Percentiles rank a stretch among this genome's conserved stretches.
Evolutionary conservation across 2,797 vertebrate genomes (phyloP).

Genomic region (Euphonia xanthogaster): DNA sequence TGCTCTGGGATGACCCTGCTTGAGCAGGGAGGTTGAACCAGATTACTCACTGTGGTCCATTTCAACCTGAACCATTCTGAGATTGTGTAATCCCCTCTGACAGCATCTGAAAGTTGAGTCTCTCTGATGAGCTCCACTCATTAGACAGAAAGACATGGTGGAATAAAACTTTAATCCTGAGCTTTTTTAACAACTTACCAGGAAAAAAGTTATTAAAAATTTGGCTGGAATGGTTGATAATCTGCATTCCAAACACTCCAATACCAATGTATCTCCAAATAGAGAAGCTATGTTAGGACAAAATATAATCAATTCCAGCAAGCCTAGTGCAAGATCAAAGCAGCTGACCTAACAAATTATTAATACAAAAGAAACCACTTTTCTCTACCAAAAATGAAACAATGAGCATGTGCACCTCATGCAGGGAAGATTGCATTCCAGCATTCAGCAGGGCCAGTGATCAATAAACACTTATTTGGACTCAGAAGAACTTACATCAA

Average conservation of each 20-base stretch:
- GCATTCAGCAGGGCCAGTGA: background rate
- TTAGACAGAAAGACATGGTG: background rate
- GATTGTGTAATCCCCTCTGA: background rate
- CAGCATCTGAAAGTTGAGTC: background rate
- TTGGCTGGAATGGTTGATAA: background rate
- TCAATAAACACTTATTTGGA: background rate
- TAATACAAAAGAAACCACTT: background rate
- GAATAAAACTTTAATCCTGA: background rate
- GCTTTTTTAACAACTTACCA: background rate
- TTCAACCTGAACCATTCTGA: background rate
- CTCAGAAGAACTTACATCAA: background rate
- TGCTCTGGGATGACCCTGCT: background rate
- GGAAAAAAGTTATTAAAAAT: background rate
- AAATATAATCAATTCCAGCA: background rate
- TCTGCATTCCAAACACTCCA: background rate
- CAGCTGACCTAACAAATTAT: slow-evolving; percentile 16
- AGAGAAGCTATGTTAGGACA: background rate
- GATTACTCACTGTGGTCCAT: background rate
- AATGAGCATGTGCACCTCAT: background rate
- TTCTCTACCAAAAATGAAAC: background rate
- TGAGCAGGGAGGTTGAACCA: background rate
- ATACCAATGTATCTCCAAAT: background rate
- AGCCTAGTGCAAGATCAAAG: slow-evolving; percentile 1
- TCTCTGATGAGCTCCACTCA: background rate
- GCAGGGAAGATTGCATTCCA: background rate